Conservation (phyloP, 2,797 vertebrate species). For the Acestrorhynchus altus region DNA sequence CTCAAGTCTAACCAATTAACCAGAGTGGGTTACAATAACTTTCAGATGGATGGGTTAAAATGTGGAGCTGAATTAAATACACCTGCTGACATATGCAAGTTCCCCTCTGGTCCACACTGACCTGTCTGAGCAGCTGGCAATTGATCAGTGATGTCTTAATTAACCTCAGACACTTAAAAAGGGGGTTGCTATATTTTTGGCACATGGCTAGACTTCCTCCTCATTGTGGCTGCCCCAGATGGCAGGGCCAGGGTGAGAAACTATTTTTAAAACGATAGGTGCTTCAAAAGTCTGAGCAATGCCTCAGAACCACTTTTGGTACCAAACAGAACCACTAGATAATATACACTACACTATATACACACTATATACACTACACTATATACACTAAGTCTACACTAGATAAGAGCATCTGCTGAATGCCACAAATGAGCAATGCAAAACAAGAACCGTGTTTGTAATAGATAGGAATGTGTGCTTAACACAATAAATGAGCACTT, state of each 20-base stretch:
- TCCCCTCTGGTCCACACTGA: not conserved
- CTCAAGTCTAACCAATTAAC: not conserved
- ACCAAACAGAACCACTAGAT: too few relatives aligned
- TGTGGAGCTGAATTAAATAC: not conserved
- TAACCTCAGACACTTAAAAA: slow-evolving; percentile 9
- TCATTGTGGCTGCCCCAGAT: slow-evolving; percentile 14
- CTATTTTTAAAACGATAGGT: not conserved
- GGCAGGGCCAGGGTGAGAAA: not conserved
- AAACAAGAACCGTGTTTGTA: too few relatives aligned
- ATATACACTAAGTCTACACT: too few relatives aligned
- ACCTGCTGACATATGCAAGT: not conserved
- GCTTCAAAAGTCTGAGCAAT: not conserved
- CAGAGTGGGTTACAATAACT: not conserved
- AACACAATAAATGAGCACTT: too few relatives aligned
- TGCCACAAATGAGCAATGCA: too few relatives aligned
- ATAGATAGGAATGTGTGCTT: too few relatives aligned
- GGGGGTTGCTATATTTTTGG: slow-evolving; percentile 7
- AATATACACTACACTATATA: too few relatives aligned
- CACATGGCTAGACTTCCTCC: not conserved
- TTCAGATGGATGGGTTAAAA: not conserved
- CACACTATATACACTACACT: too few relatives aligned
- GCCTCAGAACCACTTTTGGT: too few relatives aligned
- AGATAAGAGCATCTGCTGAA: too few relatives aligned
- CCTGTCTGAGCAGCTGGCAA: slow-evolving; percentile 11
- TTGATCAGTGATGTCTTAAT: slow-evolving; percentile 33